Base-by-base conservation (phyloP, 2,888 invertebrate genomes). In the Polylopha cassiicola region DNA sequence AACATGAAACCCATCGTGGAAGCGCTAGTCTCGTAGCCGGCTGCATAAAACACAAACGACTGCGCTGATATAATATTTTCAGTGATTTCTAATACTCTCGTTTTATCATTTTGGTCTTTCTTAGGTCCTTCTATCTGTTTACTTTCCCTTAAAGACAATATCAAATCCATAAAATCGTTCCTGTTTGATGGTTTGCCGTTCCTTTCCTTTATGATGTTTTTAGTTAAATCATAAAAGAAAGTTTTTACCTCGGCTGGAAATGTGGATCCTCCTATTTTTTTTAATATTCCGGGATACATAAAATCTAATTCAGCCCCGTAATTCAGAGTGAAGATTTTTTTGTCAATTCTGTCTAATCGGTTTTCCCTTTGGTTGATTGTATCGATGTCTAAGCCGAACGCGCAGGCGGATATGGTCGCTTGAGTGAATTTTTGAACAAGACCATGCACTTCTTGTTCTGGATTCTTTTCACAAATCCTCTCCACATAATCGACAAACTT, bases 381-480 rank as follows among this genome's bases (percentile, higher is more conserved):
- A 15, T 39, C 31, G 1, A 44, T 6, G 20, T 44, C 39, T 2
- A 47, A 10, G 0, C 51, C 53, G 23, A 53, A 53, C 7, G 43
- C 53, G 8, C 48, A 48, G 3, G 50, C 43, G 6, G 43, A 44
- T 14, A 52, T 52, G 6, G 23, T 21, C 1, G 47, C 23, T 4
- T 49, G 43, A 3, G 44, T 44, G 15, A 27, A 44, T 9, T 39
- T 39, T 18, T 44, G 30, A 3, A 34, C 36, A 1, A 44, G 14
- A 1, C 8, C 5, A 10, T 34, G 22, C 1, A 39, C 26, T n/a
- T 44, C 39, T 7, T 44, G 44, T 14, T 44, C 36, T 7, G 16
- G 4, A 0, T 22, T 11, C 2, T 31, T 5, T 13, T 23, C 9
- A 0, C 17, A 26, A 5, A 30, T 5, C 14, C 15, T 23, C 2